Conservation (phyloP, 1,140 invertebrate genomes). For the Ostrea denselamellosa region DNA sequence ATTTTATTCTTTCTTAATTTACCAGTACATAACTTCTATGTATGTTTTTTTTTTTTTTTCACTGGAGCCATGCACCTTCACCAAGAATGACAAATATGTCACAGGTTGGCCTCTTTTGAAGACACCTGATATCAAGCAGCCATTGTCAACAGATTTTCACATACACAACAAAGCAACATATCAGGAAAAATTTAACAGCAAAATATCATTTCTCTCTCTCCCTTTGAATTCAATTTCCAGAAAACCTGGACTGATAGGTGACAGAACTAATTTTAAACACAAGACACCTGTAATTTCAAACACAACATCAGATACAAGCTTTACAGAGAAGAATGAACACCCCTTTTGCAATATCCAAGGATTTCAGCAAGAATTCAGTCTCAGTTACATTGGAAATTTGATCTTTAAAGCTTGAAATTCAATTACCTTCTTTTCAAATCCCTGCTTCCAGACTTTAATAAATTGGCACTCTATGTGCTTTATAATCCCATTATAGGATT, state of each 20-base stretch:
- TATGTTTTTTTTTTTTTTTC: too few relatives aligned
- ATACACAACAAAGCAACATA: too few relatives aligned
- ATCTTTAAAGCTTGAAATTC: slow-evolving; percentile 33
- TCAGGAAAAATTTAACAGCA: too few relatives aligned
- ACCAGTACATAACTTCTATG: too few relatives aligned
- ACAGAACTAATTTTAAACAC: background rate
- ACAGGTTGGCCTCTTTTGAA: too few relatives aligned
- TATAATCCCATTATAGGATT: slow-evolving; percentile 36
- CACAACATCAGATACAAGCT: background rate
- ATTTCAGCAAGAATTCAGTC: slow-evolving; percentile 12
- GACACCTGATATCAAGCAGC: too few relatives aligned
- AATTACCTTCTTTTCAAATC: slow-evolving; percentile 31
- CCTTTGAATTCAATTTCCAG: too few relatives aligned
- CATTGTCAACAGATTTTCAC: too few relatives aligned
- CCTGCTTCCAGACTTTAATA: slow-evolving; percentile 14
- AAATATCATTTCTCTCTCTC: too few relatives aligned
- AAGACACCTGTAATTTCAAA: slow-evolving; percentile 4
- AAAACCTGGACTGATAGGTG: background rate
- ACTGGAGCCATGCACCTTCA: too few relatives aligned
- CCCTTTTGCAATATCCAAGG: slow-evolving; percentile 18
- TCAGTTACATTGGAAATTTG: slow-evolving; percentile 19
- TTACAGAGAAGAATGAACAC: background rate
- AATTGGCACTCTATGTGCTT: slow-evolving; percentile 23
- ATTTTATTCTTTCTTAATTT: too few relatives aligned
- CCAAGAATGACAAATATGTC: too few relatives aligned